Conservation (phyloP, 2,113 vertebrate genomes). For the Argyrosomus japonicus region DNA sequence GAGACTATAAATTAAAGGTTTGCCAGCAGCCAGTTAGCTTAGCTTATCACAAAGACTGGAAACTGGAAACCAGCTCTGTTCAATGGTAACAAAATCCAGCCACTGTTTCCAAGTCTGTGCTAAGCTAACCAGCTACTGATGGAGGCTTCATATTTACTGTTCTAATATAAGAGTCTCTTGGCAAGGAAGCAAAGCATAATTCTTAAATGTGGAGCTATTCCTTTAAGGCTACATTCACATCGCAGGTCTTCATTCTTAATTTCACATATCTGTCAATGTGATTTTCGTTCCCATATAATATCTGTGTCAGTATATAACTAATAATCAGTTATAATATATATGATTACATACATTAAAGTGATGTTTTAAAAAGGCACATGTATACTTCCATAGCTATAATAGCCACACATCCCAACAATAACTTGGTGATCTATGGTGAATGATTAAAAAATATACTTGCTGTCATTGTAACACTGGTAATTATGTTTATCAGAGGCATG, state of each 20-base stretch:
- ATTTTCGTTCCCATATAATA: background rate
- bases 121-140: background rate
- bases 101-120: background rate
- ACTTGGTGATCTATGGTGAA: background rate
- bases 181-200: background rate
- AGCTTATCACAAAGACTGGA: background rate
- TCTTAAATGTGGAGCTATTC: background rate
- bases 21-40: background rate
- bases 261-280: background rate
- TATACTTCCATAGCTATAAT: no score
- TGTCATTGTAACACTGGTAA: background rate
- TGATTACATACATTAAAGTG: background rate
- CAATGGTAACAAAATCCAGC: background rate
- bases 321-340: background rate
- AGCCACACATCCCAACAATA: background rate
- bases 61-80: background rate
- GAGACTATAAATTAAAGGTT: background rate
- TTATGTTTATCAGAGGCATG: background rate
- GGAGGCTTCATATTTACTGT: background rate
- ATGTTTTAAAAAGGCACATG: background rate
- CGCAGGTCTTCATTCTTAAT: background rate
- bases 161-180: background rate
- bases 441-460: background rate
- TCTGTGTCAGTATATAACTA: slow-evolving; percentile 1
- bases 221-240: background rate